Evolutionary conservation across 64 coral and sea anemone genomes (phyloP).

Genomic region (Stichodactyla helianthus): DNA sequence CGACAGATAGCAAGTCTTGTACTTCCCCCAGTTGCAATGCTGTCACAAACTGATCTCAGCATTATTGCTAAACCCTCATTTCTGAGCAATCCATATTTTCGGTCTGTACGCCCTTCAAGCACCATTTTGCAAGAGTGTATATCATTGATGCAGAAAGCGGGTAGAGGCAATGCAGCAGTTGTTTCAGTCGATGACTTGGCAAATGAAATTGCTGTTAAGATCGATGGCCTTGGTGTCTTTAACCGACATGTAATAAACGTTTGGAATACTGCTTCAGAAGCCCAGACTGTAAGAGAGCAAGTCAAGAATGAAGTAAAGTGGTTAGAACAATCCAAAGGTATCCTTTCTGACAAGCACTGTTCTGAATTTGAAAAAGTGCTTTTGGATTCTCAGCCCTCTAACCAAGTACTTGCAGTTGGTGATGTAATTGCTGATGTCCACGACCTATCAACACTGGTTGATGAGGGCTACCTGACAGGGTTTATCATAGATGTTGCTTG

Average conservation of each 20-base stretch:
- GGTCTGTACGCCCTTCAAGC: neutral
- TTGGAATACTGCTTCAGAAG: slow-evolving; percentile 5
- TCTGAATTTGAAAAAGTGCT: neutral
- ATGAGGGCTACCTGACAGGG: slow-evolving; percentile 16
- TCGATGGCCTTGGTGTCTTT: slow-evolving; percentile 12
- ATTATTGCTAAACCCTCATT: neutral
- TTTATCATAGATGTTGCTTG: slow-evolving; percentile 29
- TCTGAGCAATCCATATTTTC: neutral
- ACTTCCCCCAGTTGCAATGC: slow-evolving; percentile 1
- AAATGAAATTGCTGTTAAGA: neutral
- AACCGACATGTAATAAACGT: slow-evolving; percentile 4
- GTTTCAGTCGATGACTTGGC: neutral
- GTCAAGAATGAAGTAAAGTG: neutral
- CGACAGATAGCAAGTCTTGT: neutral
- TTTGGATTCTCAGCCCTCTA: neutral
- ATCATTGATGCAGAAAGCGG: neutral
- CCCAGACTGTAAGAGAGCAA: neutral
- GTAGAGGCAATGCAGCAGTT: neutral
- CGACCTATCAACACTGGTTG: slow-evolving; percentile 9
- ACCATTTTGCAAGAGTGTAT: neutral
- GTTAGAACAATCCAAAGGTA: neutral
- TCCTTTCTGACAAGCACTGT: neutral
- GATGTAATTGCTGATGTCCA: slow-evolving; percentile 2
- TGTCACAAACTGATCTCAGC: neutral
- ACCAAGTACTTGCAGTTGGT: neutral